Evolutionary conservation across 2,888 invertebrate species (phyloP), one percentile per base, ranked within the genome.

Genomic region (Athalia cordata): DNA sequence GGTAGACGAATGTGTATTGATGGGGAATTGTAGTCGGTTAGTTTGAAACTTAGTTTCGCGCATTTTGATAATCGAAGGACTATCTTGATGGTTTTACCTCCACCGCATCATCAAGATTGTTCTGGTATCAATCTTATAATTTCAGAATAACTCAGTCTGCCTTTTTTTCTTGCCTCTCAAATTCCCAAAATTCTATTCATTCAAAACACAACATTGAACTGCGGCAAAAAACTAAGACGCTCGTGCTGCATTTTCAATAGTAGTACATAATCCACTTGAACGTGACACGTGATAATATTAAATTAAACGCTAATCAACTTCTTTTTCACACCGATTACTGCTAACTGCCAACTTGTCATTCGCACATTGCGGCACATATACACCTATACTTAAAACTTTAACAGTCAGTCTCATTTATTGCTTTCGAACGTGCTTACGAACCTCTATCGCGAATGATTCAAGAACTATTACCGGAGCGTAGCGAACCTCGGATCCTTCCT

Each of bases 351-450:
- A 11, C 59, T 47, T 72, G 59, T 59, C 72, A 72, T 72, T 72
- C 72, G 72, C 72, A 72, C 59, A 72, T 72, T 72, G 72, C 45
- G 45, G 59, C 52, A 59, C 70, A 72, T 47, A n/a, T 57, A 72
- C 7, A 11, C 3, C 9, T n/a, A 55, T 55, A 55, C 11, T 59
- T 70, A 57, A n/a, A 45, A 45, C 59, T 45, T 59, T 45, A 52
- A 13, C 72, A 72, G 72, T 45, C 59, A 9, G 45, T 13, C 59
- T 59, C 59, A 59, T 72, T 72, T 57, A 72, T 72, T 29, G 29
- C 29, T 29, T 29, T 72, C 72, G 72, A 72, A 72, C 59, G 6
- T 72, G 13, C 47, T 29, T 52, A 15, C 29, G 29, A 29, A 29
- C 29, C 29, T 45, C 65, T 8, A 43, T 65, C 45, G 47, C 57